Percentiles rank a stretch among this genome's conserved stretches.
Evolutionary conservation across 2,113 vertebrate genomes (phyloP).

Genomic region (Ursus arctos): DNA sequence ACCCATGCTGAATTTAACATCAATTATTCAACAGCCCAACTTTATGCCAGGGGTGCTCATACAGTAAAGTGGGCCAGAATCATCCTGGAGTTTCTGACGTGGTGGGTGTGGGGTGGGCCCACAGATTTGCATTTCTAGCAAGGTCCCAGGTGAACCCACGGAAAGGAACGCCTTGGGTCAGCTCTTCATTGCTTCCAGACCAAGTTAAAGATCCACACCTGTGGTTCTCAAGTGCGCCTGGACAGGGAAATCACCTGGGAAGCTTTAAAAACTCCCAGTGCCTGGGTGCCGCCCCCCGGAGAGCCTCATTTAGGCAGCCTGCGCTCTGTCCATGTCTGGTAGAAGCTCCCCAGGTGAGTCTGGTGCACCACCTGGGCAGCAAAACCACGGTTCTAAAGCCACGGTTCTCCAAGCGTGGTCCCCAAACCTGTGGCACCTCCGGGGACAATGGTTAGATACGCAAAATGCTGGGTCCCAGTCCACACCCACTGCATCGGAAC

Average conservation of each 20-base stretch:
- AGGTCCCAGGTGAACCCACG: background rate
- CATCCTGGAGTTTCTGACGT: background rate
- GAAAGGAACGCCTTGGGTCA: background rate
- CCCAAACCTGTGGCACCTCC: background rate
- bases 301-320: background rate
- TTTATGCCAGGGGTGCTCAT: background rate
- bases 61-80: background rate
- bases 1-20: background rate
- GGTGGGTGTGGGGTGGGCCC: background rate
- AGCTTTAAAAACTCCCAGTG: background rate
- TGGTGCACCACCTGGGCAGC: background rate
- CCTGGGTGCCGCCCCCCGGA: background rate
- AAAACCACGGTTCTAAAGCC: background rate
- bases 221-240: background rate
- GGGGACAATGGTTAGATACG: background rate
- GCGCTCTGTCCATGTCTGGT: background rate
- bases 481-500: background rate
- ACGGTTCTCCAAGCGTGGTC: background rate
- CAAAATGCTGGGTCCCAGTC: background rate
- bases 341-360: background rate
- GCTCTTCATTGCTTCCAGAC: background rate
- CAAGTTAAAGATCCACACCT: background rate
- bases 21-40: background rate
- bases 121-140: background rate
- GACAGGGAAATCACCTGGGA: background rate